Base-by-base conservation (phyloP, 2,888 invertebrate species). In the Ligdia adustata region DNA sequence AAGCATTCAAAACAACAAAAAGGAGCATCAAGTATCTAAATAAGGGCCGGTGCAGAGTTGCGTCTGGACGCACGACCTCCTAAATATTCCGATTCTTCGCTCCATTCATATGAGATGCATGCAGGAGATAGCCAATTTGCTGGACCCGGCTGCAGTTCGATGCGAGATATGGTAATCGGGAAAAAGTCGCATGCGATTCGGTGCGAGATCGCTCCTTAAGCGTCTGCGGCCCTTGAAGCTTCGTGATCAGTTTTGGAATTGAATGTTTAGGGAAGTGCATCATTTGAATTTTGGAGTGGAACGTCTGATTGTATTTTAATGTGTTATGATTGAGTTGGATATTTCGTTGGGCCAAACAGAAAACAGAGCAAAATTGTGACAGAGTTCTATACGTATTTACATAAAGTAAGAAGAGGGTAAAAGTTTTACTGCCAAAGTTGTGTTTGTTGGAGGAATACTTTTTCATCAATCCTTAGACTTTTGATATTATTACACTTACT, bases 111-210 rank as follows among this genome's bases (percentile, higher is more conserved):
- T 64, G 71, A 75, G 84, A 85, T 85, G 79, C 82, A 81, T 81
- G 79, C 72, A 54, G 66, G 49, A 70, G 86, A 85, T 86, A 85
- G 81, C 76, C 82, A 76, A 79, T 79, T 82, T 81, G 81, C 74
- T 72, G 74, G 60, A 60, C 65, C 50, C 42, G 42, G 42, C 41
- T 41, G 32, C 60, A 57, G 64, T 60, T 64, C 74, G 85, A 85
- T 86, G 75, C 74, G 66, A 71, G 87, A 88, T 87, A 87, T 85
- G 87, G 82, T 82, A 86, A 86, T 86, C 74, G 38, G 56, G 62
- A 73, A 78, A 75, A 74, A 77, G 74, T 75, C 69, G 72, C 68
- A 46, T 42, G 52, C 38, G 53, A 60, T 53, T 40, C 52, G 47
- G 39, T 41, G 38, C 50, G 58, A 43, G 58, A 58, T 56, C 55